phyloP scores from a whole-genome alignment of 2,888 invertebrate genomes.

The Crioceris asparagi region DNA sequence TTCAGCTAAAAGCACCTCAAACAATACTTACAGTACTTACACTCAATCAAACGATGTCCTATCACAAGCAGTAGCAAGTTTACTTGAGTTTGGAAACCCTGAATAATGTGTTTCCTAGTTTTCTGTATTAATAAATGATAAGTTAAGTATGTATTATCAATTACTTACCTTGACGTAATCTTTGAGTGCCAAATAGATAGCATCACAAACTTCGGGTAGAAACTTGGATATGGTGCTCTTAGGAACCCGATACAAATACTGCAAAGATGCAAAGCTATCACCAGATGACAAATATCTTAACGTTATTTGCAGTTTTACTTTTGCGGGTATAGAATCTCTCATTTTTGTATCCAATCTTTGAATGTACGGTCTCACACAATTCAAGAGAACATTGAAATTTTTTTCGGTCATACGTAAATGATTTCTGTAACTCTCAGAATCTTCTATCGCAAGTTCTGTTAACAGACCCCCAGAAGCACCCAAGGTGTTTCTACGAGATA shows the following conservation, averaged over 20 bases:
- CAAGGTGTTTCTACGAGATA: conserved; percentile 18
- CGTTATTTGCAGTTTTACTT: conserved; percentile 14
- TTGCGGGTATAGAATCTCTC: conserved; percentile 8
- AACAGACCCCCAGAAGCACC: conserved; percentile 18
- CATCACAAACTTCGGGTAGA: conserved; percentile 6
- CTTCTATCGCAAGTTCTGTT: conserved; percentile 20
- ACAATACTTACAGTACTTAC: too few species aligned
- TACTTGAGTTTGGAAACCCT: too few species aligned
- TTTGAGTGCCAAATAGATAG: conserved; percentile 1
- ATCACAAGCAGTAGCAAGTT: too few species aligned
- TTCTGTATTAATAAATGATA: too few species aligned
- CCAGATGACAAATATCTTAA: conserved; percentile 17
- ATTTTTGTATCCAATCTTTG: conserved; percentile 8
- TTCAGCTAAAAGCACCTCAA: too few species aligned
- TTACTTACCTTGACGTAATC: conserved; percentile 4
- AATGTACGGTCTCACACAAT: conserved; percentile 8
- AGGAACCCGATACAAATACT: conserved; percentile 5
- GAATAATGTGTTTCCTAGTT: too few species aligned
- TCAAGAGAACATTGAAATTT: conserved; percentile 11
- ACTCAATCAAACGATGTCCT: too few species aligned
- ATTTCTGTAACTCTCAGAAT: conserved; percentile 15
- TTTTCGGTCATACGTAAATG: conserved; percentile 15
- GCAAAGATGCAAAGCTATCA: conserved; percentile 6
- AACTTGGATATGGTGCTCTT: conserved; percentile 4
- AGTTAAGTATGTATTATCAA: too few species aligned